Evolutionary conservation across 2,888 invertebrate species (phyloP), one percentile per base, ranked within the genome.

Genomic region (Vannuccia rotundouncinata): DNA sequence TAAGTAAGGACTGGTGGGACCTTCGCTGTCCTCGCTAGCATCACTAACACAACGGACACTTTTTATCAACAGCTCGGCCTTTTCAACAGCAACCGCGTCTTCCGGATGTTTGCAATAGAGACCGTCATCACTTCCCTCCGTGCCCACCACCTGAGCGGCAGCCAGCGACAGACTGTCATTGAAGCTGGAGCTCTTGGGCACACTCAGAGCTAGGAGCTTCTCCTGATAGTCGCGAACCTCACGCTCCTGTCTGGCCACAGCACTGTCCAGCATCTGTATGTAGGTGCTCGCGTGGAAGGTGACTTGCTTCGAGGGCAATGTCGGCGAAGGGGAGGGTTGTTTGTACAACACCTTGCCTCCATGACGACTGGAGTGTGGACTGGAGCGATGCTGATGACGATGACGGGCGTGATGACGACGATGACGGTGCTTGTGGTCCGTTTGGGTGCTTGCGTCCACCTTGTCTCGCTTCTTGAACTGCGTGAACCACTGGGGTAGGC

Each of bases 251-350:
- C 66, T 30, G 25, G 60, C 78, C 25, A 78, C 60, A 30, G 66
- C 78, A 78, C 29, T 78, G 60, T 78, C 78, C 1, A 78, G 27
- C 78, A 78, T 78, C 22, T 78, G 78, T 2, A 25, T 78, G 45
- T 78, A 78, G 28, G 29, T 78, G 25, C 78, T 78, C 5, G 27
- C 66, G 29, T 78, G 59, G 66, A 78, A 78, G 27, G 59, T 78
- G 1, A 78, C 78, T 28, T 78, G 78, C 22, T 78, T 78, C 17
- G 45, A 10, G 5, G 45, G 5, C 45, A 17, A 5, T 17, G 45
- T 10, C 45, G 45, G 10, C 17, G 45, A 45, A 17, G 5, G 17
- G 45, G 10, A 10, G 45, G 45, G 45, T 45, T 45, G 10, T 10
- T 17, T 45, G 45, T 45, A 45, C 5, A 5, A 10, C 45, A 10